phyloP scores from a whole-genome alignment of 2,113 vertebrate species.

The Chloropsis cyanopogon region DNA sequence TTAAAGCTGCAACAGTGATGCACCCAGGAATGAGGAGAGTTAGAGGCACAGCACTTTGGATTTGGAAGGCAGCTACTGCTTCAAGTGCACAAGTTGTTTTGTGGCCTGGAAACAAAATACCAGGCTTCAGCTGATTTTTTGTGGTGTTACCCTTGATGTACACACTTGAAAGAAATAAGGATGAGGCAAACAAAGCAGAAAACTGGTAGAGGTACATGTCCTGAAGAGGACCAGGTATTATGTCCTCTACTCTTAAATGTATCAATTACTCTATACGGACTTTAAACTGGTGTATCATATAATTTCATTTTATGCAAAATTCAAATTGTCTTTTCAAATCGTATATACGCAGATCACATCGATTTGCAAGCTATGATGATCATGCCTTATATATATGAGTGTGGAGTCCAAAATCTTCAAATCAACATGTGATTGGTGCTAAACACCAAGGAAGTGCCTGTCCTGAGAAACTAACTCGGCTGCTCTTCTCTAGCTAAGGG shows the following conservation, averaged over 20 bases:
- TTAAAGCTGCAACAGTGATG: neutral
- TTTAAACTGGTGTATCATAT: neutral
- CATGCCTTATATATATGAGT: neutral
- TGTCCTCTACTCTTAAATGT: neutral
- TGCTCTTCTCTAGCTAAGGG: neutral
- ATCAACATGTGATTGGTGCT: neutral
- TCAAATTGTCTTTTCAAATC: neutral
- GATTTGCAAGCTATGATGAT: neutral
- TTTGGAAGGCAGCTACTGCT: neutral
- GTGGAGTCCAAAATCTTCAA: neutral
- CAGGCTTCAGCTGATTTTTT: neutral
- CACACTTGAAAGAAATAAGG: neutral
- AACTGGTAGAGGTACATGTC: neutral
- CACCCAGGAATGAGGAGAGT: neutral
- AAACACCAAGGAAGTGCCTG: neutral
- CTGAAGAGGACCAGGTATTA: neutral
- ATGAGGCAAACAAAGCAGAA: neutral
- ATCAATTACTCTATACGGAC: neutral
- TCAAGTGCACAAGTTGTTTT: neutral
- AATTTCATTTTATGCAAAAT: neutral
- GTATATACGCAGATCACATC: neutral
- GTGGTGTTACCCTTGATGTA: neutral
- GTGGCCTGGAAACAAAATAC: neutral
- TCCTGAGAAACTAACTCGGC: neutral
- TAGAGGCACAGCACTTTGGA: neutral